Evolutionary conservation across 2,888 invertebrate species (phyloP), one percentile per base, ranked within the genome.

Genomic region (Odontocerum albicorne): DNA sequence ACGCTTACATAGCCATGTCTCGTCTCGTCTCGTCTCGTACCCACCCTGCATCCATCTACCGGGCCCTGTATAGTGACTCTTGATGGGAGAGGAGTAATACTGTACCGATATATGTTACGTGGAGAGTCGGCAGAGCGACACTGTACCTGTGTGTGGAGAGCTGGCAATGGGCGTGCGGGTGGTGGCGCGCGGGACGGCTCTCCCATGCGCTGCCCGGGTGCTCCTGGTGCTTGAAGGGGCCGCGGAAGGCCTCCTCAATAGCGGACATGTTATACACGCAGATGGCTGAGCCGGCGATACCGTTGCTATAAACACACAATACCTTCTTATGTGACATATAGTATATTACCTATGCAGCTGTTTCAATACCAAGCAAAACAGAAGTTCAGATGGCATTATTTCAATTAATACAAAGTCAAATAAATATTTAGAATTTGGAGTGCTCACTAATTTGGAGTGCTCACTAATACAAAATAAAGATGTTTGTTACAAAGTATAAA

Each of bases 271-370:
- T 93, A 75, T 90, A 96, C 2, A 92, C 86, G 68, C 96, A 96
- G 3, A 96, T 86, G 0, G 96, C 96, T 27, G 95, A 93, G 8
- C 95, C 96, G 3, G 88, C 84, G 64, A 96, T 92, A 67, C 92
- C 88, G 68, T 93, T 94, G 46, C 87, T 86, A 71, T 64, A 55
- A 61, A 64, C 4, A 50, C n/a, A n/a, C n/a, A n/a, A n/a, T n/a
- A n/a, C n/a, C n/a, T n/a, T n/a, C n/a, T n/a, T n/a, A n/a, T n/a
- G n/a, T n/a, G n/a, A n/a, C n/a, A n/a, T n/a, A n/a, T n/a, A n/a
- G n/a, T n/a, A n/a, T n/a, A n/a, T n/a, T n/a, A n/a, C n/a, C n/a
- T n/a, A n/a, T n/a, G n/a, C n/a, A n/a, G n/a, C n/a, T n/a, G n/a
- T n/a, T n/a, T n/a, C n/a, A n/a, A n/a, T n/a, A n/a, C n/a, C n/a